These are phyloP conservation scores for Variabilichromis moorii DNA, from an alignment of 2,113 vertebrate genomes.

Conservation along the genomic window DNA sequence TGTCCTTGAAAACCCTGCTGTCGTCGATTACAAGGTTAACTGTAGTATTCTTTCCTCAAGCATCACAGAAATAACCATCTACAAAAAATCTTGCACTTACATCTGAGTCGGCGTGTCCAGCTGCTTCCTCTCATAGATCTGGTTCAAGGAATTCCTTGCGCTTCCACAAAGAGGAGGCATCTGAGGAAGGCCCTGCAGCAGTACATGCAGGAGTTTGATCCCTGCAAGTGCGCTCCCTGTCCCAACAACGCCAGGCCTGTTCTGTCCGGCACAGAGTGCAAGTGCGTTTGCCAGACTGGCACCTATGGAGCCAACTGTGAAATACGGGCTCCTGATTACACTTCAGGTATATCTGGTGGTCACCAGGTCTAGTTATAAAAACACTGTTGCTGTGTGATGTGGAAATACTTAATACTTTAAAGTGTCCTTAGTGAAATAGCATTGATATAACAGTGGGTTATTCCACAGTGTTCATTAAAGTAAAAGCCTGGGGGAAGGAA, in stretches of 20 bases:
- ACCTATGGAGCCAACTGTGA: slow-evolving; percentile 83
- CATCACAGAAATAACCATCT: not conserved
- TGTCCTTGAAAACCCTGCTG: slow-evolving; percentile 78
- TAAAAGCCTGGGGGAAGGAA: not conserved
- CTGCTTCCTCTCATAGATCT: slow-evolving; percentile 76
- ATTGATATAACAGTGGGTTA: not conserved
- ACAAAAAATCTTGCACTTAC: not conserved
- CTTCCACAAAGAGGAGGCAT: slow-evolving; percentile 78
- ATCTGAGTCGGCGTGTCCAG: slow-evolving; percentile 48
- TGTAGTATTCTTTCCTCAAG: not conserved
- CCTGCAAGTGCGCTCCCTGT: slow-evolving; percentile 81
- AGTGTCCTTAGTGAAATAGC: not conserved
- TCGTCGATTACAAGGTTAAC: slow-evolving; percentile 81
- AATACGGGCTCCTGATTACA: slow-evolving; percentile 68
- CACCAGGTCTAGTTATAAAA: not conserved
- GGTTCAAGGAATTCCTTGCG: slow-evolving; percentile 80
- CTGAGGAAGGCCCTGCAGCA: slow-evolving; percentile 77
- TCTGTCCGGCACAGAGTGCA: slow-evolving; percentile 77
- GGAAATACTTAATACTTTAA: not conserved
- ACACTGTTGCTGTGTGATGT: not conserved
- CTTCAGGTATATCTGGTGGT: slow-evolving; percentile 66
- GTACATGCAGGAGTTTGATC: slow-evolving; percentile 73
- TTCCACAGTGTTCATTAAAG: not conserved
- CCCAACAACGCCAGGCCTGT: slow-evolving; percentile 77
- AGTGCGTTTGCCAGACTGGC: slow-evolving; percentile 82